Evolutionary conservation across 1,140 invertebrate genomes (phyloP), one percentile per base, ranked within the genome.

Genomic region (Scaptomyza hsui): DNA sequence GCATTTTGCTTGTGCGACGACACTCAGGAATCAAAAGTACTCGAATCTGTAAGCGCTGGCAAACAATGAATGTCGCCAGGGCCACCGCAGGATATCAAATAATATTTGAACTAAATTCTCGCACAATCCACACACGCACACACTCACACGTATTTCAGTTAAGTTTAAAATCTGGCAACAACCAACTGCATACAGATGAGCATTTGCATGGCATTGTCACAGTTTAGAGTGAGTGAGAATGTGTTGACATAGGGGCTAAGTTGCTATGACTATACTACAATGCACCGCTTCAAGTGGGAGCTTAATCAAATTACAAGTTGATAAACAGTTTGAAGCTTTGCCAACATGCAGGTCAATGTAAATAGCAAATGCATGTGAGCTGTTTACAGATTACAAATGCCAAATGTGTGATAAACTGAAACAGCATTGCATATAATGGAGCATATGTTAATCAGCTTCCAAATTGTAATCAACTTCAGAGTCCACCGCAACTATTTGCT

Each of bases 31-130:
- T 81, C 78, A 82, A 78, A 82, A 75, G 77, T 80, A 59, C n/a
- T 37, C 32, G 72, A 78, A 74, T 71, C 74, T 61, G 53, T 67
- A 78, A 82, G 78, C 79, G 74, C 48, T 49, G 42, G 79, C 79
- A 82, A 82, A 82, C 78, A 82, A 82, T 81, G 78, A 71, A 80
- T 78, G 74, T 60, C 68, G 48, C 42, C 74, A 78, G 48, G 56
- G 62, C 52, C 64, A 71, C 78, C 78, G 78, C 78, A 78, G 79
- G 70, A 83, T 83, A 83, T 78, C 79, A 75, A 82, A 83, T 83
- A 82, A 82, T 82, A 82, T 82, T 82, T 83, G 78, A 83, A 65
- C 75, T 73, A 44, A 61, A 64, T 72, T 76, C 56, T 81, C 69
- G 64, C 56, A 16, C 24, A 52, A 45, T 21, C 35, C 32, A 32